These are phyloP conservation scores for Nesospiza acunhae DNA, from an alignment of 2,113 vertebrate genomes.

Conservation along the genomic window DNA sequence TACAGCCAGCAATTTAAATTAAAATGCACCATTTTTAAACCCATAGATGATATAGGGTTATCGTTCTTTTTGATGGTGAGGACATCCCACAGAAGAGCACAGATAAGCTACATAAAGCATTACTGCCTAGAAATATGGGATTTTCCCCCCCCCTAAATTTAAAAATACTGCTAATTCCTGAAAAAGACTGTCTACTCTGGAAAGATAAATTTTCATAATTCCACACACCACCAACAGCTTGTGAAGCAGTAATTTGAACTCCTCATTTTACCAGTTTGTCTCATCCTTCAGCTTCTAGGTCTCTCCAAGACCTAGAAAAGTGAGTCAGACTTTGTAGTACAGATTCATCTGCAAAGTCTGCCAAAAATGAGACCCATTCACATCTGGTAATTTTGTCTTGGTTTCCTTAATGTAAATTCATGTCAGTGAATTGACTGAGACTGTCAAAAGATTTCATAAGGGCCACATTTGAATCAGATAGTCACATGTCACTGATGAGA, in stretches of 20 bases:
- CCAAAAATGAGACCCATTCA: background rate
- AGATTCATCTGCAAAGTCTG: background rate
- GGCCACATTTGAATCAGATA: background rate
- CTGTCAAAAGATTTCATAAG: background rate
- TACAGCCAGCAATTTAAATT: background rate
- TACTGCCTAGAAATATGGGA: background rate
- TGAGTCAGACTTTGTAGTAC: background rate
- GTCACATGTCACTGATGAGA: background rate
- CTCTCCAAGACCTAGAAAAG: background rate
- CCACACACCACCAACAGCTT: background rate
- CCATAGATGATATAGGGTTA: background rate
- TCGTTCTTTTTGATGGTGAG: background rate
- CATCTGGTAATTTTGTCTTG: background rate
- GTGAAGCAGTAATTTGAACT: background rate
- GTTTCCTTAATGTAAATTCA: background rate
- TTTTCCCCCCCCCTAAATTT: background rate
- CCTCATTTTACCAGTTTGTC: background rate
- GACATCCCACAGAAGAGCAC: background rate
- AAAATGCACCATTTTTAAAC: background rate
- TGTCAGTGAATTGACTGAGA: background rate
- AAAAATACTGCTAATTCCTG: background rate
- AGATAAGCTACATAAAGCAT: background rate
- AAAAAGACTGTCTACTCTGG: background rate
- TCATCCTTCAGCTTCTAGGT: background rate
- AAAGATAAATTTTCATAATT: background rate